These are phyloP conservation scores for Amphiprion ocellaris DNA, from an alignment of 2,113 vertebrate species.

Conservation along the genomic window DNA sequence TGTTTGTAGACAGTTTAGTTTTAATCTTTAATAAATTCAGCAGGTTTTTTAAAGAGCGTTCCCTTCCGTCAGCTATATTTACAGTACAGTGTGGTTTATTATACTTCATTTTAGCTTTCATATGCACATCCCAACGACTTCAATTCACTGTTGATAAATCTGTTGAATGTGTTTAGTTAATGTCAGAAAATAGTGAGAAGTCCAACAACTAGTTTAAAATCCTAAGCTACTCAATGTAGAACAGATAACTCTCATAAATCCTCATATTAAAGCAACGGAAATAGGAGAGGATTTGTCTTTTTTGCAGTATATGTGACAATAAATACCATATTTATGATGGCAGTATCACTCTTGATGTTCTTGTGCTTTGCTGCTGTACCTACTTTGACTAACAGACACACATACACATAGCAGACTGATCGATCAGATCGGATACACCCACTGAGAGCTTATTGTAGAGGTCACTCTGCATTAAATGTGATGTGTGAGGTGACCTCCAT, in stretches of 20 bases:
- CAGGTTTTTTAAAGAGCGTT: too few relatives aligned
- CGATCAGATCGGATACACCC: slow-evolving; percentile 70
- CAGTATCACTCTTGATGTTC: neutral
- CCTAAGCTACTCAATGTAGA: neutral
- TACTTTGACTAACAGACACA: slow-evolving; percentile 41
- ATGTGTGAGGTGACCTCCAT: slow-evolving; percentile 64
- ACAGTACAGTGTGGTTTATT: too few relatives aligned
- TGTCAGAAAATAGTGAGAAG: too few relatives aligned
- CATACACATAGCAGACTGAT: slow-evolving; percentile 43
- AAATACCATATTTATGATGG: neutral
- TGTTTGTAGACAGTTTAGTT: too few relatives aligned
- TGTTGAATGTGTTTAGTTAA: too few relatives aligned
- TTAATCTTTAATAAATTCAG: too few relatives aligned
- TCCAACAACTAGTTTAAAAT: too few relatives aligned
- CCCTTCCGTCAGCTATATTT: too few relatives aligned
- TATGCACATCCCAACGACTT: too few relatives aligned
- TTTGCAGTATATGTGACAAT: neutral
- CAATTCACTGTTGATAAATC: too few relatives aligned
- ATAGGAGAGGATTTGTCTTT: neutral
- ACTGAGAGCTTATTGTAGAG: slow-evolving; percentile 73
- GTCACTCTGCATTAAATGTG: slow-evolving; percentile 73
- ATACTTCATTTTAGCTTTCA: too few relatives aligned
- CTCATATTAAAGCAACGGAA: neutral
- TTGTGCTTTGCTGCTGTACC: neutral
- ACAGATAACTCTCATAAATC: neutral